Base-by-base conservation (phyloP, 1,140 invertebrate species). In the Drosophila pectinifera region DNA sequence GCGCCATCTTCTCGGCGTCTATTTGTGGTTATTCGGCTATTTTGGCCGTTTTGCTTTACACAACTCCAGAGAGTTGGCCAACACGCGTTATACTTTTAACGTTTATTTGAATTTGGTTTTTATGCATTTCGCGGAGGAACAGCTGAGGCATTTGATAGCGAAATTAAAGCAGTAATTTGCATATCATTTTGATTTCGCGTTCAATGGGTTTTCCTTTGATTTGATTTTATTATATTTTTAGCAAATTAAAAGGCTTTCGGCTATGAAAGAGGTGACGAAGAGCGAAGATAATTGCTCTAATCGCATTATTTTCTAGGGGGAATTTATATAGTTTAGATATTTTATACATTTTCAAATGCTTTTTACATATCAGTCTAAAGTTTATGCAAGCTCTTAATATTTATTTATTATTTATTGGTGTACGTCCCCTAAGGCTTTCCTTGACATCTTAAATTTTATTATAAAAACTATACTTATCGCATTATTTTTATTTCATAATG, bases 91-190 rank as follows among this genome's bases (percentile, higher is more conserved):
- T 68, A 68, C n/a, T 43, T 68, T 42, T 42, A 61, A 61, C 16
- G 14, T 41, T 31, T 62, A 22, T 20, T 22, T 48, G 16, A 10
- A 14, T 20, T 59, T 26, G 22, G n/a, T 38, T 20, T 53, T 42
- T 56, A 14, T 31, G 16, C 20, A 48, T 46, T 65, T 65, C 7
- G 63, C 42, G 0, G 11, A 14, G 16, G 16, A 64, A 62, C 13
- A 36, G 22, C 36, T 39, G 48, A 11, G 22, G 18, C 14, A 31
- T 39, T 45, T 8, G 48, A 46, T 22, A 56, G 49, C 49, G 42
- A 70, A 70, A 70, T 70, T 48, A 57, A 39, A 56, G 49, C 49
- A 70, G 6, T 10, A 24, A 69, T 70, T 70, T 70, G 34, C 67
- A 70, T 70, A 64, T 11, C 18, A n/a, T 38, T 18, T 34, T 22